Conservation (phyloP, 2,797 vertebrate species). For the Borostomias antarcticus region DNA sequence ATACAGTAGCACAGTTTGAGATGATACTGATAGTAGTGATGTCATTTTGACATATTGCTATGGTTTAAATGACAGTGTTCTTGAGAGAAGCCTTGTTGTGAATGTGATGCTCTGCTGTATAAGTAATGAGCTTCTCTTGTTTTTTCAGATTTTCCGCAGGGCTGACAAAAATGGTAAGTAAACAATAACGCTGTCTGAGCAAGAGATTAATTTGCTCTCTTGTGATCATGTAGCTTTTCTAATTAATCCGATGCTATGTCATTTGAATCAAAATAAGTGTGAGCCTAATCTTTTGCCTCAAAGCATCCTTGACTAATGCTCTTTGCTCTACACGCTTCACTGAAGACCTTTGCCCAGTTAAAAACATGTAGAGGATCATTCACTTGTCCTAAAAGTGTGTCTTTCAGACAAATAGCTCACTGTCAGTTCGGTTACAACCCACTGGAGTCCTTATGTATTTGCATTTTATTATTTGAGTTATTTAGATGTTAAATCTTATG, state of each 20-base stretch:
- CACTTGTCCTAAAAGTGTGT: slow-evolving; percentile 24
- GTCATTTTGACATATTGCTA: neutral
- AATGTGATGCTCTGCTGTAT: slow-evolving; percentile 13
- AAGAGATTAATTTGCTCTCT: neutral
- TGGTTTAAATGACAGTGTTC: neutral
- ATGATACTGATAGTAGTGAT: no score
- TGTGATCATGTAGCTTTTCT: slow-evolving; percentile 24
- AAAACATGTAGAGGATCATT: slow-evolving; percentile 42
- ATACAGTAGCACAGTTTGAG: no score
- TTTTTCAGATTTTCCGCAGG: slow-evolving; percentile 93
- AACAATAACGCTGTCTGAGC: slow-evolving; percentile 17
- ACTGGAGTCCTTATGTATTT: no score
- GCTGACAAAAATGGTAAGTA: slow-evolving; percentile 98
- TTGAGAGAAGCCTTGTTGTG: slow-evolving; percentile 12
- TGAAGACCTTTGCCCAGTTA: slow-evolving; percentile 45
- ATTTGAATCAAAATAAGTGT: slow-evolving; percentile 23
- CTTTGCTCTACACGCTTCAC: slow-evolving; percentile 29
- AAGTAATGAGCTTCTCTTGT: slow-evolving; percentile 33
- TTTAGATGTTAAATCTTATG: no score
- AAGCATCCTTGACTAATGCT: slow-evolving; percentile 31
- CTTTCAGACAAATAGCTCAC: slow-evolving; percentile 17
- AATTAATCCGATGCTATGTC: slow-evolving; percentile 26
- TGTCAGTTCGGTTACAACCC: slow-evolving; percentile 9
- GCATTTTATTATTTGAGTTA: no score
- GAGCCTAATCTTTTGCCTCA: slow-evolving; percentile 37